Base-by-base conservation (phyloP, 2,113 vertebrate genomes). In the Grantiella picta region DNA sequence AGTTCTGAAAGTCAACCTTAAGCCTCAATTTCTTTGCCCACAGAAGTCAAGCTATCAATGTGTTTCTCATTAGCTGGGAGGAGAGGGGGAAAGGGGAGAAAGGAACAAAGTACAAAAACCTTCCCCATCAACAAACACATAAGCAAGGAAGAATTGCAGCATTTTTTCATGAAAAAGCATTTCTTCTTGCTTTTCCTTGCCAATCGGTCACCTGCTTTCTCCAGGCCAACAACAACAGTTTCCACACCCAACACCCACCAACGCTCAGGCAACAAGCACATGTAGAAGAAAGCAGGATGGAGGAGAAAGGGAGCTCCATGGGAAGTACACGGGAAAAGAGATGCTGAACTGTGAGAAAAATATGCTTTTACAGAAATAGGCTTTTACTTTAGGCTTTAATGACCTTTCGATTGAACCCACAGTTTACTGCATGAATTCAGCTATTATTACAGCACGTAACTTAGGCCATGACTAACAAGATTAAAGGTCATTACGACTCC, bases 301-400 rank as follows among this genome's bases (percentile, higher is more conserved):
- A 65, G 29, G 3, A 7, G 9, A 11, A 23, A 47, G 29, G 28
- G 15, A 54, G 15, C 3, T 3, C 10, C 22, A 18, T 15, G 23
- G 25, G 22, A 69, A 63, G 5, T 2, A 8, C 15, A 33, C 1
- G 25, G 33, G 11, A 33, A 52, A 73, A 76, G n/a, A 77, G 12
- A 14, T 63, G 8, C 28, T 70, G 36, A 73, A 31, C 25, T 57
- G 1, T 29, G 40, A 54, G 17, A 36, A 56, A 78, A 73, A 14
- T 1, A 36, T 1, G 1, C 7, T 63, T 70, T 69, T 65, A 28
- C 11, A 40, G 52, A 78, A 73, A 14, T 1, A 36, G 1, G 1
- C 8, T 63, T 70, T 69, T 65, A 28, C 11, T 83, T 52, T 15
- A 71, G 36, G 35, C 17, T 64, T 79, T 66, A 40, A 35, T 35